Base-by-base conservation (phyloP, 2,888 invertebrate species). In the Meteorus colon region DNA sequence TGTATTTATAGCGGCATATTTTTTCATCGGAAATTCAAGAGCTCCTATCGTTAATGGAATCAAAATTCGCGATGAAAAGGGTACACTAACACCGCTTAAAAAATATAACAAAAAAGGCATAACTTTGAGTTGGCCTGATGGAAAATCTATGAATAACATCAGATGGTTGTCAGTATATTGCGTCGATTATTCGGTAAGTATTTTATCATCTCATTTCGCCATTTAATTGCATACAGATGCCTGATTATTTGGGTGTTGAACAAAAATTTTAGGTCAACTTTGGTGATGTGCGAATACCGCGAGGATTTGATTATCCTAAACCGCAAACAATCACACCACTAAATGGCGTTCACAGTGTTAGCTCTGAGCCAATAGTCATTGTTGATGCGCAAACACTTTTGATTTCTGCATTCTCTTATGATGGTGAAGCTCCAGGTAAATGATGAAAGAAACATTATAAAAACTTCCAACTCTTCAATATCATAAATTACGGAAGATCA, bases 81-180 rank as follows among this genome's bases (percentile, higher is more conserved):
- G 96, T 89, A 90, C 90, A 91, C 91, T 92, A n/a, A 92, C 92
- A 78, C 93, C 96, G n/a, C 92, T 97, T 86, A 93, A 94, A 82
- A 92, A 93, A 82, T 97, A 97, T 91, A 92, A 94, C 81, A 95
- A 95, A 83, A 95, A 96, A 90, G 93, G 95, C 85, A 92, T 97
- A 84, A 96, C 97, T 72, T 90, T 98, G 66, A 94, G 96, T 16
- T 91, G 97, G 82, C 97, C 97, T 0, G 97, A 97, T 83, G 96
- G 96, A 66, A 95, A 95, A 88, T 95, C 95, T 41, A 91, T 97
- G 77, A 92, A 92, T 84, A 96, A 95, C 89, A 92, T 96, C 87
- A 94, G 93, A 87, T 97, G 97, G 95, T 94, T 98, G 90, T 94
- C 96, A 14, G 94, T 98, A 51, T 98, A 96, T 96, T 97, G 97